Percentiles rank a stretch among this genome's conserved stretches.
Evolutionary conservation across 2,888 invertebrate species (phyloP).

Genomic region (Eupeodes latifasciatus): DNA sequence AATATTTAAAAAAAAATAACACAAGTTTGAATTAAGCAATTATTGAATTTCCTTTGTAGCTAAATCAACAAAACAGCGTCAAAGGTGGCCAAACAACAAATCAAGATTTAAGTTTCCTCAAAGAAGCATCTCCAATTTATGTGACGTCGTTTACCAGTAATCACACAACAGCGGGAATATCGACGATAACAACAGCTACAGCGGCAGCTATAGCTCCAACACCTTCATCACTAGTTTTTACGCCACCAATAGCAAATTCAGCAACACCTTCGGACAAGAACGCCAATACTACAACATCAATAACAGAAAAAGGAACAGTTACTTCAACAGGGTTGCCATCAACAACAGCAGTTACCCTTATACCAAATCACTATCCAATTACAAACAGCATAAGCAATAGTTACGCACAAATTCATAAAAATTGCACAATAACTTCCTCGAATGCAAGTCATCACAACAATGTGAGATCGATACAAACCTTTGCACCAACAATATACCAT

Average conservation of each 20-base stretch:
- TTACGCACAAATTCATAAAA: constrained; percentile 84
- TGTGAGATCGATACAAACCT: constrained; percentile 86
- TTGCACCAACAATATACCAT: constrained; percentile 77
- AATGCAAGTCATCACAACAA: constrained; percentile 94
- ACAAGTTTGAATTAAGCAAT: neutral
- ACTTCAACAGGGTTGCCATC: constrained; percentile 53
- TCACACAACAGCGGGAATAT: constrained; percentile 85
- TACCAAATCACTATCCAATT: constrained; percentile 72
- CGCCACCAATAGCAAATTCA: constrained; percentile 63
- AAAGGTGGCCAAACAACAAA: constrained; percentile 84
- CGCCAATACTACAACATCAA: constrained; percentile 77
- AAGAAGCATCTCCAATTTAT: constrained; percentile 92
- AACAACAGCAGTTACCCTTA: constrained; percentile 71
- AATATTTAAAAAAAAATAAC: no score
- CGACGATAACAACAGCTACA: constrained; percentile 85
- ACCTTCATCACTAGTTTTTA: constrained; percentile 79
- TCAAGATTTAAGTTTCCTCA: constrained; percentile 91
- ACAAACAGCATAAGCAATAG: constrained; percentile 60
- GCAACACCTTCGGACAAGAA: constrained; percentile 63
- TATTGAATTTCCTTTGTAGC: constrained; percentile 70
- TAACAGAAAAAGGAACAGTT: constrained; percentile 77
- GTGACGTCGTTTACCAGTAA: constrained; percentile 89
- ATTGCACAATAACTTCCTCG: constrained; percentile 93
- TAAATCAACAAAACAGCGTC: constrained; percentile 82
- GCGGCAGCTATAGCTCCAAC: constrained; percentile 81